Base-by-base conservation (phyloP, 2,113 vertebrate genomes). In the Cololabis saira region DNA sequence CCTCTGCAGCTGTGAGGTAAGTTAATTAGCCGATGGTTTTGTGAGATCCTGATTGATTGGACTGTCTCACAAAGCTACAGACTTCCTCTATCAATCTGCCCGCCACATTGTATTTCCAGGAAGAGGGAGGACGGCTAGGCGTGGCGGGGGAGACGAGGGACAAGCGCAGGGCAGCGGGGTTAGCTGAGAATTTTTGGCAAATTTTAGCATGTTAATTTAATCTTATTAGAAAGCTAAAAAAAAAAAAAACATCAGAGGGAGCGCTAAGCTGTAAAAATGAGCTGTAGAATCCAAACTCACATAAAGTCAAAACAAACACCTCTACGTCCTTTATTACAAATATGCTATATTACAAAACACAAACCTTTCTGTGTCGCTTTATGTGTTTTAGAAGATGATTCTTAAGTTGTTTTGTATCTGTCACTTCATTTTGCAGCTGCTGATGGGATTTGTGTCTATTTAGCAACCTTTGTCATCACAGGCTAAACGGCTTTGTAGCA, bases 31-130 rank as follows among this genome's bases (percentile, higher is more conserved):
- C 45, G 77, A 81, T 86, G 85, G 85, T 90, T 92, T 91, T 90
- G 90, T 84, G 85, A 92, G 91, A 93, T 86, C 80, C 74, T 92
- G 90, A 93, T 91, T 92, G 90, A 93, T 93, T 82, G 85, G 81
- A 83, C 71, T 89, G 88, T 82, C 89, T 85, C 88, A 90, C 87
- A 90, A 90, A 91, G 86, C 87, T 82, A 83, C 71, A 71, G 86
- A 84, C 83, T 88, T 91, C 87, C 85, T 89, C 86, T 91, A 91
- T 91, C 91, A 92, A 92, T 91, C 91, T 86, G 71, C 71, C 82
- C 79, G 74, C 78, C 68, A 73, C 67, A 59, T 45, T 69, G 78
- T 60, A 64, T 61, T 92, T 82, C 87, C 84, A 82, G 87, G 80
- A 91, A 90, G 81, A 48, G 52, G 66, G 21, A 67, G 61, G 62